Evolutionary conservation across 2,888 invertebrate species (phyloP), one percentile per base, ranked within the genome.

Genomic region (Dugesia japonica): DNA sequence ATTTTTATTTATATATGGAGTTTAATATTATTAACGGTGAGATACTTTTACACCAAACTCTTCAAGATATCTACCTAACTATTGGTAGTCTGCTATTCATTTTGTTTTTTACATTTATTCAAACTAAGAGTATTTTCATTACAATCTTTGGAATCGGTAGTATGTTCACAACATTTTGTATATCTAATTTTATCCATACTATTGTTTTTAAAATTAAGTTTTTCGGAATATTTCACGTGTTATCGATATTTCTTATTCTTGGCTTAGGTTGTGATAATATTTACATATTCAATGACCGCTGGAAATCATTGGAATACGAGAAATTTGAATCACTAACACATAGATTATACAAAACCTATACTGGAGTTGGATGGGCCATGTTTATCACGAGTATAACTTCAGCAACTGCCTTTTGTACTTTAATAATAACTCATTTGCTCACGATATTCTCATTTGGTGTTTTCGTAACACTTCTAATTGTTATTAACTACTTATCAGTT

Each of bases 151-250:
- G n/a, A 56, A 56, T 56, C 17, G 4, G 4, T n/a, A 56, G 56
- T 56, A 56, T 56, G 7, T 23, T 56, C 7, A 56, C 56, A 23
- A 56, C 20, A 20, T n/a, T 56, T 23, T 56, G n/a, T n/a, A 56
- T 56, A 4, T n/a, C 56, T 56, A 56, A 56, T 56, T 56, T 56
- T 23, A 20, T 56, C 23, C 23, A 56, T n/a, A 20, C 56, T 56
- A 23, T 56, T 9, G 23, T 56, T 56, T 23, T 56, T 13, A n/a
- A 79, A 75, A 79, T 78, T 42, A 77, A 79, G 56, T 81, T 81
- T 72, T 80, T 81, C 56, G 81, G 81, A 26, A 79, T 79, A 76
- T 81, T 81, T 71, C 81, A 81, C 73, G 79, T 81, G 0, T 78
- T 81, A n/a, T 77, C 81, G 0, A 77, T 81, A 31, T 81, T 80